These are phyloP conservation scores for Prolemur simus DNA, from an alignment of 2,113 vertebrate genomes.

Conservation along the genomic window DNA sequence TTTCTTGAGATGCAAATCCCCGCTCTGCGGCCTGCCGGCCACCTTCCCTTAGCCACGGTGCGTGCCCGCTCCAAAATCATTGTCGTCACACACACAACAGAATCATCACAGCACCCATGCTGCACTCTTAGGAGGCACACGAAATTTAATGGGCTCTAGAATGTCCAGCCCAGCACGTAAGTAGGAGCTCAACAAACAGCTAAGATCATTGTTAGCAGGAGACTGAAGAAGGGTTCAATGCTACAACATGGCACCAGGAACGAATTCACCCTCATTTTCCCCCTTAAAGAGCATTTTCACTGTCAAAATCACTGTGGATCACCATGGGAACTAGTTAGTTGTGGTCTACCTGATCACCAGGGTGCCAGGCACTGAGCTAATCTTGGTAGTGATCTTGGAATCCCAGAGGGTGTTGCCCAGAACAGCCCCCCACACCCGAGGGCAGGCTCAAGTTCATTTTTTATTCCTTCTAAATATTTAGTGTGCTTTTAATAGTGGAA, in stretches of 20 bases:
- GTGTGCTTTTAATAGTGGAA: background rate
- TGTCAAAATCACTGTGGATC: background rate
- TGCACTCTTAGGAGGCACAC: background rate
- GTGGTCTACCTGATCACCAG: too few species aligned
- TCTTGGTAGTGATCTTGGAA: background rate
- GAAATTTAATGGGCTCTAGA: background rate
- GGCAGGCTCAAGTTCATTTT: fast-evolving
- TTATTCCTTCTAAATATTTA: background rate
- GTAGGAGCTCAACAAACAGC: background rate
- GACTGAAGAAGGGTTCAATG: too few species aligned
- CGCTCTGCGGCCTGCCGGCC: background rate
- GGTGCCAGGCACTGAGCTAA: background rate
- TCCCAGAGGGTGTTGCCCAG: too few species aligned
- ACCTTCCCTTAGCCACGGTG: fast-evolving
- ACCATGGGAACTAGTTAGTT: fast-evolving
- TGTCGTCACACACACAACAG: background rate
- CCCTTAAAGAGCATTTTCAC: background rate
- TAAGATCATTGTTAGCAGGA: background rate
- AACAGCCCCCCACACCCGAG: background rate
- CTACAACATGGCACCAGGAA: background rate
- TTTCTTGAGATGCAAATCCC: background rate
- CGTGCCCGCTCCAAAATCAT: background rate
- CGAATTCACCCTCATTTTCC: fast-evolving
- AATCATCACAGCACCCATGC: fast-evolving
- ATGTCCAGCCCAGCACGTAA: background rate